phyloP scores from a whole-genome alignment of 2,888 invertebrate species.

The Rhingia rostrata region DNA sequence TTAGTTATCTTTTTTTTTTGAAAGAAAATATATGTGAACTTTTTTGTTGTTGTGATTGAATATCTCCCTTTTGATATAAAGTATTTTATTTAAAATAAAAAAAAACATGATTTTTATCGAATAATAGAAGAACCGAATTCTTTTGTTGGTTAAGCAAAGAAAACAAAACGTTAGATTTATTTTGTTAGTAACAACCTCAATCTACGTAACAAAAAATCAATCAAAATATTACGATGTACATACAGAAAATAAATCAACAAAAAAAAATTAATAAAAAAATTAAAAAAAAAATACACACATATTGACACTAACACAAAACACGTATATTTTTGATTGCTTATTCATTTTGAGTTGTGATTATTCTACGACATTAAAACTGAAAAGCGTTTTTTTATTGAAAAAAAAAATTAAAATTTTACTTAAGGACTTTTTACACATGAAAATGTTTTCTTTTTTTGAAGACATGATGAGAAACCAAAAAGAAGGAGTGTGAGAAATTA shows the following conservation, averaged over 20 bases:
- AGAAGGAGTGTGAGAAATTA: conserved; percentile 56
- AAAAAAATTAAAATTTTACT: conserved; percentile 13
- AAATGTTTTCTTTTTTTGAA: conserved; percentile 15
- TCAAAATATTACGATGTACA: conserved; percentile 41
- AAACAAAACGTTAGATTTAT: conserved; percentile 44
- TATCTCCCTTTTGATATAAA: conserved; percentile 57
- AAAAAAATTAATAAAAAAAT: conserved; percentile 25
- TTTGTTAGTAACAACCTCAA: conserved; percentile 57
- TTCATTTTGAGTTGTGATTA: conserved; percentile 24
- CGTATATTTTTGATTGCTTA: conserved; percentile 76
- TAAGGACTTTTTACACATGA: conserved; percentile 36
- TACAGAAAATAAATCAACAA: conserved; percentile 18
- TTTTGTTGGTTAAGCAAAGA: conserved; percentile 45
- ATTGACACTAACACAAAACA: conserved; percentile 83
- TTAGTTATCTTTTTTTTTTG: conserved; percentile 29
- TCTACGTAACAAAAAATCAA: conserved; percentile 55
- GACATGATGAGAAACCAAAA: conserved; percentile 60
- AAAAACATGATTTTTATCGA: conserved; percentile 50
- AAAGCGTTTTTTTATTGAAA: conserved; percentile 10
- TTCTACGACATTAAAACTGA: conserved; percentile 59
- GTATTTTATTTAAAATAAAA: conserved; percentile 11
- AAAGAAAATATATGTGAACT: conserved; percentile 72
- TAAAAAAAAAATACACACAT: conserved; percentile 76
- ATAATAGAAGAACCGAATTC: conserved; percentile 28
- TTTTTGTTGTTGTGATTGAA: conserved; percentile 75